A percentile compares a stretch with the other conserved stretches of the same genome.
These are phyloP conservation scores for Latheticus oryzae DNA, from an alignment of 2,888 invertebrate species.

Conservation along the genomic window DNA sequence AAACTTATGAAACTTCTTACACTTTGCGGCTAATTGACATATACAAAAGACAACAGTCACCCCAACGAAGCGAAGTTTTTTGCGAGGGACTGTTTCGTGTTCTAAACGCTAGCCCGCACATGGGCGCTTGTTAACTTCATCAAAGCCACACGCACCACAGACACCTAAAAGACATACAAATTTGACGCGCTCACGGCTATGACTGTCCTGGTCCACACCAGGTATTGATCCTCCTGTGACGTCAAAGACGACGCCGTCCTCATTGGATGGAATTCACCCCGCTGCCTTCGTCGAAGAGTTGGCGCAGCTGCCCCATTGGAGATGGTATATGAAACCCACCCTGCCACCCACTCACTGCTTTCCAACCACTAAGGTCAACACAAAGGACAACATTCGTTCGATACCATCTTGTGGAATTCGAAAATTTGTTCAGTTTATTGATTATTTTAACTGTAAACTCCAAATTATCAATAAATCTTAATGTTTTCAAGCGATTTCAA, in stretches of 20 bases:
- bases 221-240: constrained; percentile 64
- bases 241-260: constrained; percentile 57
- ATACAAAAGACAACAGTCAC: constrained; percentile 84
- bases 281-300: constrained; percentile 35
- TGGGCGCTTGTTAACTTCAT: constrained; percentile 74
- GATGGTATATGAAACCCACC: constrained; percentile 47
- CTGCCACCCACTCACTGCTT: constrained; percentile 48
- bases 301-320: constrained; percentile 49
- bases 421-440: constrained; percentile 7
- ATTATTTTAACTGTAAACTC: constrained; percentile 12
- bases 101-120: constrained; percentile 96
- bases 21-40: too few relatives aligned
- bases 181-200: constrained; percentile 58
- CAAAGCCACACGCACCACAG: constrained; percentile 52
- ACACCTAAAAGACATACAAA: constrained; percentile 53
- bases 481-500: neutral
- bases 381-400: constrained; percentile 39
- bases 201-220: constrained; percentile 56
- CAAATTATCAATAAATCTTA: constrained; percentile 2
- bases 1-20: constrained; percentile 54
- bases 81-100: constrained; percentile 97
- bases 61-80: constrained; percentile 96
- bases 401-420: constrained; percentile 12
- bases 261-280: constrained; percentile 49
- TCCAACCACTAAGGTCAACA: constrained; percentile 52